Evolutionary conservation across 2,113 vertebrate genomes (phyloP).

Genomic region (Lycocorax pyrrhopterus): DNA sequence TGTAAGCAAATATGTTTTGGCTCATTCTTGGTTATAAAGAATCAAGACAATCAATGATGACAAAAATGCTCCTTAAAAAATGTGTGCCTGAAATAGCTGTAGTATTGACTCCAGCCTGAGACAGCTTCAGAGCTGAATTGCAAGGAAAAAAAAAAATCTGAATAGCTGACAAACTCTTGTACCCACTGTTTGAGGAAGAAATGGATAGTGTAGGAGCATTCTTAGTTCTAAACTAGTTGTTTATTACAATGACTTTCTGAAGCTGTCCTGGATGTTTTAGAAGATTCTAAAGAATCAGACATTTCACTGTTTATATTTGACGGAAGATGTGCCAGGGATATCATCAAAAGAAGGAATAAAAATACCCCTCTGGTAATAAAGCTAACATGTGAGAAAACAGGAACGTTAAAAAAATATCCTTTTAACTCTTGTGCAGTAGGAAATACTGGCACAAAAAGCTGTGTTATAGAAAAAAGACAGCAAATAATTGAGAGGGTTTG

Average conservation of each 20-base stretch:
- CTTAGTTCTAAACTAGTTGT: not conserved
- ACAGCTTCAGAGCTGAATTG: not conserved
- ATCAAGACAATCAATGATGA: not conserved
- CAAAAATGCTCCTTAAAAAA: slow-evolving; percentile 27
- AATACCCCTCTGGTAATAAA: not conserved
- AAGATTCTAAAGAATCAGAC: not conserved
- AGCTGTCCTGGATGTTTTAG: not conserved
- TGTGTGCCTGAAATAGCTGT: not conserved
- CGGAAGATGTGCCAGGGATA: not conserved
- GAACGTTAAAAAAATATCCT: not conserved
- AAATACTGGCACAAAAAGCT: not conserved
- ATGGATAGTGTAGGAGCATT: not conserved
- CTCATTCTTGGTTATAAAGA: not conserved
- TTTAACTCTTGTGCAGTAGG: not conserved
- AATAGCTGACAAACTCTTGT: not conserved
- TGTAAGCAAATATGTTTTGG: not conserved
- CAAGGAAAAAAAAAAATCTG: not conserved
- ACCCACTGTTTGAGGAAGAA: not conserved
- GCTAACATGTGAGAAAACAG: not conserved
- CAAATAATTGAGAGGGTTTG: not conserved
- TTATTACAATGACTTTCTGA: not conserved
- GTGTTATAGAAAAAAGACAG: not conserved
- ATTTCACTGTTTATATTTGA: not conserved
- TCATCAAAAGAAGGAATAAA: not conserved
- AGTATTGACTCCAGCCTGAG: slow-evolving; percentile 10